These are phyloP conservation scores for Zaprionus vittiger DNA, from an alignment of 1,140 invertebrate species.

Conservation along the genomic window DNA sequence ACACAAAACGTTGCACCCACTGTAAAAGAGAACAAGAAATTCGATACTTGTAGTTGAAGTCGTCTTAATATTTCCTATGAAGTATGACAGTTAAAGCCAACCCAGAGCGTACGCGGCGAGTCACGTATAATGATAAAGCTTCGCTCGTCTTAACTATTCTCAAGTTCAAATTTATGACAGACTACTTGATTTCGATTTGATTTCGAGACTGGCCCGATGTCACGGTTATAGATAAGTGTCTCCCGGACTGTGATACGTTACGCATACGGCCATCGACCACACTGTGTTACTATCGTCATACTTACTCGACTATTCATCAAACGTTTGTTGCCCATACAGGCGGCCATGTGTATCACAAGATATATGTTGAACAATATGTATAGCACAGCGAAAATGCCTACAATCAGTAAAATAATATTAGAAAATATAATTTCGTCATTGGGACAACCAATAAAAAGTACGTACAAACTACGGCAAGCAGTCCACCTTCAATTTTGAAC, in stretches of 20 bases:
- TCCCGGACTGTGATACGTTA: constrained; percentile 27
- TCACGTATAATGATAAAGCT: constrained; percentile 71
- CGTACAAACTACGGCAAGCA: constrained; percentile 85
- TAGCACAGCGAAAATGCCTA: constrained; percentile 86
- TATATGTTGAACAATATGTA: constrained; percentile 91
- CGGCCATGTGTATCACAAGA: constrained; percentile 89
- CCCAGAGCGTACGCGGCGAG: constrained; percentile 32
- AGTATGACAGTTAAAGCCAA: constrained; percentile 41
- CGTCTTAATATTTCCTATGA: constrained; percentile 20
- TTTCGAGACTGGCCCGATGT: constrained; percentile 1
- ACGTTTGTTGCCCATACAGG: constrained; percentile 87
- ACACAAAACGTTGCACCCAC: constrained; percentile 83
- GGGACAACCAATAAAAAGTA: constrained; percentile 13
- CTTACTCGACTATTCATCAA: constrained; percentile 83
- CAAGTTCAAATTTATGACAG: constrained; percentile 57
- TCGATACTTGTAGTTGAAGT: constrained; percentile 45
- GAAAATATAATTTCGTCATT: neutral
- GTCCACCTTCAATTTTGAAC: constrained; percentile 85
- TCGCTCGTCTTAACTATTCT: constrained; percentile 30
- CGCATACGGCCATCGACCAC: constrained; percentile 1
- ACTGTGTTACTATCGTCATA: constrained; percentile 7
- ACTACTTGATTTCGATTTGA: constrained; percentile 26
- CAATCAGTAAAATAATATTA: constrained; percentile 5
- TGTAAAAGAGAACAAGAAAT: constrained; percentile 54
- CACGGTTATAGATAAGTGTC: constrained; percentile 29